Base-by-base conservation (phyloP, 2,888 invertebrate species). In the Neria commutata region DNA sequence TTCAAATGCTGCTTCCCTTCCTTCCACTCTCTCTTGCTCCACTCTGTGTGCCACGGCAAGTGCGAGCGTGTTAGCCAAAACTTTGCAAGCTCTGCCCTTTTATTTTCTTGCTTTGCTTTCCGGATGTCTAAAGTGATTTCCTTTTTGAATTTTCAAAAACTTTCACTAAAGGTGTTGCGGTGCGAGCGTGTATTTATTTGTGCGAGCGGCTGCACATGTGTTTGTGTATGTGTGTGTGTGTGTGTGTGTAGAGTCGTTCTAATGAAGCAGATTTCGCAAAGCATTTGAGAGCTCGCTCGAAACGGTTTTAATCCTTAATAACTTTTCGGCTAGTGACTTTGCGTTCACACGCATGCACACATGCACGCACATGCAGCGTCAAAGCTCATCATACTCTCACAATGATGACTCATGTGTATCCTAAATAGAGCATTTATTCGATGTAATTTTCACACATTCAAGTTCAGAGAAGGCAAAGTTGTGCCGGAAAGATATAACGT, bases 141-240 rank as follows among this genome's bases (percentile, higher is more conserved):
- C 74, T 74, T 71, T 74, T 74, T 74, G 76, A 69, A 75, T 76
- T 76, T 74, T 76, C 71, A 65, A 69, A 74, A 74, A 74, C 66
- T 75, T 75, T 72, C 71, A 58, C 62, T 72, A 62, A 74, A 76
- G 76, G 74, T 75, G 72, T 70, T n/a, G n/a, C n/a, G n/a, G n/a
- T n/a, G n/a, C n/a, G n/a, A n/a, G n/a, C n/a, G n/a, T n/a, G n/a
- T n/a, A n/a, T n/a, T n/a, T n/a, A n/a, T n/a, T 70, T 69, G 66
- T 64, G 58, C 62, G 69, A 58, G 53, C 57, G 45, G 54, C 42
- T 47, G 54, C 57, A 33, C 45, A 54, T 51, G 33, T 25, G 25
- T 25, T 1, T 1, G 26, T 24, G 24, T 23, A 3, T 45, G 29
- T 34, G 14, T 47, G 29, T 42, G 42, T 17, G 3, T 42, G 42